Percentiles rank a stretch among this genome's conserved stretches.
These are phyloP conservation scores for Dione vanillae DNA, from an alignment of 2,888 invertebrate genomes.

Conservation along the genomic window DNA sequence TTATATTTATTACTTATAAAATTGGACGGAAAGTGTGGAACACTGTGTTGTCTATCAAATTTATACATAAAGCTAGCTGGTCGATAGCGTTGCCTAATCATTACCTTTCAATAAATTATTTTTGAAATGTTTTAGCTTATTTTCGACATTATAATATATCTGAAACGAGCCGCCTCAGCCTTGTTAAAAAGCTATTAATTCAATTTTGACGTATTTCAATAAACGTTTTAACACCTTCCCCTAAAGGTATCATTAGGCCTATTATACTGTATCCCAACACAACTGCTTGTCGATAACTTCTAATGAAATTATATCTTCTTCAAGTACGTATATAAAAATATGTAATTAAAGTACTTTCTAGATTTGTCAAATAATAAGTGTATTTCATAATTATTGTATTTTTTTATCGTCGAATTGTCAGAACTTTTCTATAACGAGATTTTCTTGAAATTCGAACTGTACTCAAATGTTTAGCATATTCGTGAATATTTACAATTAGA, in stretches of 20 bases:
- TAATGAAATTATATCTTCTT: neutral
- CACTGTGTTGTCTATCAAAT: neutral
- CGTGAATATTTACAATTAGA: too few species aligned
- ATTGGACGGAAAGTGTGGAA: neutral
- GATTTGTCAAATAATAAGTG: too few species aligned
- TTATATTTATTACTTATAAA: neutral
- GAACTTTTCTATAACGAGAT: too few species aligned
- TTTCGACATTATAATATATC: slow-evolving; percentile 26
- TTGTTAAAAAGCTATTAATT: slow-evolving; percentile 84
- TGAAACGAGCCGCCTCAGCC: slow-evolving; percentile 56
- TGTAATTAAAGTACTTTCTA: too few species aligned
- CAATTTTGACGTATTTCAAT: slow-evolving; percentile 79
- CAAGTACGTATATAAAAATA: neutral
- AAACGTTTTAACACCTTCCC: slow-evolving; percentile 84
- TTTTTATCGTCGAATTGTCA: too few species aligned
- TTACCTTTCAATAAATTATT: neutral
- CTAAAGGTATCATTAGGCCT: slow-evolving; percentile 78
- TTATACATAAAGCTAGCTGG: neutral
- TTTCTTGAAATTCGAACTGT: too few species aligned
- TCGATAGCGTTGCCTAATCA: neutral
- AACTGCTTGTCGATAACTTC: slow-evolving; percentile 53
- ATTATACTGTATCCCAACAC: slow-evolving; percentile 66
- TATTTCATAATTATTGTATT: too few species aligned
- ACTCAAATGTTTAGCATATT: too few species aligned
- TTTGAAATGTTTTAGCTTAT: slow-evolving; percentile 24